Evolutionary conservation across 2,113 vertebrate genomes (phyloP).

Genomic region (Oceanodroma tethys): DNA sequence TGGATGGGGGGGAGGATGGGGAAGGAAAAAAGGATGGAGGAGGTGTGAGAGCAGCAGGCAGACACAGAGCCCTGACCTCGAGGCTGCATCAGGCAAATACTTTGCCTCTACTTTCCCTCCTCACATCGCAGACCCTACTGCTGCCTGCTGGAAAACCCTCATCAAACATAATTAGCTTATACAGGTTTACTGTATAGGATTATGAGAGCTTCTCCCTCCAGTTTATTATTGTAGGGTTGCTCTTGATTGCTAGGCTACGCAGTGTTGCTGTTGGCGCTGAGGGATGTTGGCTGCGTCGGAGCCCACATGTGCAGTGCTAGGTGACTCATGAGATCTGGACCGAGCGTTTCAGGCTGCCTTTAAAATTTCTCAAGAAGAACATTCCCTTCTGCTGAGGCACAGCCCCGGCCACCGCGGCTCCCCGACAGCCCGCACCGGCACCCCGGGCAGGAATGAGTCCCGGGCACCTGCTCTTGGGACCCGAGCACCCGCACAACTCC

Average conservation of each 20-base stretch:
- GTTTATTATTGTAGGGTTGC: not conserved
- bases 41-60: not conserved
- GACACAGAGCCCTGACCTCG: not conserved
- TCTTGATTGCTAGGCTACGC: constrained; percentile 11
- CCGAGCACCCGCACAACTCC: fast-evolving
- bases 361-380: not conserved
- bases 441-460: fast-evolving
- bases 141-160: constrained; percentile 14
- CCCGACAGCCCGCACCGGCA: fast-evolving
- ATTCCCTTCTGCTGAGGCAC: constrained; percentile 55
- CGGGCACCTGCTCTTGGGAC: fast-evolving
- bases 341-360: not conserved
- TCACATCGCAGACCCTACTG: fast-evolving
- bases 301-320: not conserved
- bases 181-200: not conserved
- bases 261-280: not conserved
- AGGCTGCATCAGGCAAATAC: not conserved
- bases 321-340: constrained; percentile 26
- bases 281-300: not conserved
- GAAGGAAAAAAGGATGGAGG: not conserved
- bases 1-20: not conserved
- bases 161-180: not conserved
- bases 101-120: not conserved
- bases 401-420: not conserved
- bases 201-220: not conserved